These are phyloP conservation scores for Archaeoteleia sp. DNA, from an alignment of 2,888 invertebrate genomes.

Conservation along the genomic window DNA sequence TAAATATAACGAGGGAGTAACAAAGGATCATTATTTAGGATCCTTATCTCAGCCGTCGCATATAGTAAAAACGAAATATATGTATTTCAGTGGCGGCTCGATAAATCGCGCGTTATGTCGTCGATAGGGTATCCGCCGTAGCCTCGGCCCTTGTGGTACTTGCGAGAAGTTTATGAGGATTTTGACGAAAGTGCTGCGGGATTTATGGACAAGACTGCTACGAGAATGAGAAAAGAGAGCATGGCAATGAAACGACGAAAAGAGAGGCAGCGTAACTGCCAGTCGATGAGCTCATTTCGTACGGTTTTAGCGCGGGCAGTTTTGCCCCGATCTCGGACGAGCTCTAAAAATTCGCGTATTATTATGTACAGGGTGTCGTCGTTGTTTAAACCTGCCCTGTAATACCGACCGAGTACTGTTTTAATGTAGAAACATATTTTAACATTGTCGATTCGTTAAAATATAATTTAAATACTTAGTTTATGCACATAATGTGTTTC, in stretches of 20 bases:
- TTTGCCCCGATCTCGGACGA: constrained; percentile 54
- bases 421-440: no score
- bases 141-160: constrained; percentile 51
- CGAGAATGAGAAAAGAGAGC: constrained; percentile 48
- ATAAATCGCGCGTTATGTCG: constrained; percentile 64
- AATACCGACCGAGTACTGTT: no score
- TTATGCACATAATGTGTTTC: not conserved
- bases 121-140: constrained; percentile 53
- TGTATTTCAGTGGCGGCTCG: constrained; percentile 54
- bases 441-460: no score
- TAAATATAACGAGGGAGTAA: constrained; percentile 28
- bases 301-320: constrained; percentile 58
- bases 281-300: constrained; percentile 58
- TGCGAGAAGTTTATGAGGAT: constrained; percentile 60
- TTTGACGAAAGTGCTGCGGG: constrained; percentile 60
- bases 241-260: constrained; percentile 44
- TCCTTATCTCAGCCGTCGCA: constrained; percentile 51
- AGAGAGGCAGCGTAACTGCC: constrained; percentile 25
- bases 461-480: no score
- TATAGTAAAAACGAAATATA: constrained; percentile 53
- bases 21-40: constrained; percentile 32
- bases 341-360: constrained; percentile 57
- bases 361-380: constrained; percentile 42
- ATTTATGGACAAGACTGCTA: constrained; percentile 57
- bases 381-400: constrained; percentile 17